Percentiles rank a stretch among this genome's conserved stretches.
Conservation (phyloP, 2,113 vertebrate genomes). For the Aepyceros melampus region DNA sequence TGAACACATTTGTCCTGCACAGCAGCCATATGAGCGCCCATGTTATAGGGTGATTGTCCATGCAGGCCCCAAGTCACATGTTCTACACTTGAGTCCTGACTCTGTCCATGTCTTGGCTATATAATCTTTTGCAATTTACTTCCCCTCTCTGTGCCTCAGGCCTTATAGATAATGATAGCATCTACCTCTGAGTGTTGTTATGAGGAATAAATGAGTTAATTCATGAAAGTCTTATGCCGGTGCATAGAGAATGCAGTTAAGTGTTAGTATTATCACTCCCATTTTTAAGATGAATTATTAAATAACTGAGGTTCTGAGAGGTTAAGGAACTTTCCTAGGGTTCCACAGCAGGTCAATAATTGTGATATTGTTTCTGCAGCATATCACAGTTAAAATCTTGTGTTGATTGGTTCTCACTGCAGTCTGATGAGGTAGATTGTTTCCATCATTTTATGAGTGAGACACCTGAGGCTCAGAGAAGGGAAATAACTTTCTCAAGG, state of each 20-base stretch:
- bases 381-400: neutral
- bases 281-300: neutral
- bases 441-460: neutral
- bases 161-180: neutral
- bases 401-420: neutral
- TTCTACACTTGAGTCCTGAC: neutral
- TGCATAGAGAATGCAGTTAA: neutral
- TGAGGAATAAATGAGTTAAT: neutral
- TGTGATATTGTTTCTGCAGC: neutral
- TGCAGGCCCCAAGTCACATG: neutral
- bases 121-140: neutral
- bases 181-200: neutral
- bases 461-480: neutral
- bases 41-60: too few species aligned
- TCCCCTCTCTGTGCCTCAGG: neutral
- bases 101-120: neutral
- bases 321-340: neutral
- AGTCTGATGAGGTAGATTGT: neutral
- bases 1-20: too few species aligned
- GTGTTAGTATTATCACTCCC: neutral
- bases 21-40: neutral
- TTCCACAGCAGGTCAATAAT: neutral
- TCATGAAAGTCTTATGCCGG: neutral
- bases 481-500: neutral
- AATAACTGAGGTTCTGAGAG: neutral